Conservation (phyloP, 2,888 invertebrate genomes). For the Sarcophaga rosellei region DNA sequence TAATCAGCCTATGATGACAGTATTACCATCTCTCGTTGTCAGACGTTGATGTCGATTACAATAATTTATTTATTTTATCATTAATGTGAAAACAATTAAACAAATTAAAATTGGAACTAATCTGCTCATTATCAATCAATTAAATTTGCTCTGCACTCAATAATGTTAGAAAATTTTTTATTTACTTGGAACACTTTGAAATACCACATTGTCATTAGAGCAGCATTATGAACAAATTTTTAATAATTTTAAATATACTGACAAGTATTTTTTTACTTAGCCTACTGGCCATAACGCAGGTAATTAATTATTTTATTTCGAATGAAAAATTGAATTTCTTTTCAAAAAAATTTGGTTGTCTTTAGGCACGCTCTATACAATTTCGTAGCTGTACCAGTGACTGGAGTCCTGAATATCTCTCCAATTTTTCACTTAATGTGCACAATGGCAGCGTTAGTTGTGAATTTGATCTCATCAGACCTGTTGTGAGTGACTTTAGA, state of each 20-base stretch:
- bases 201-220: neutral
- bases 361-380: slow-evolving; percentile 3
- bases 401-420: slow-evolving; percentile 23
- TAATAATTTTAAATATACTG: neutral
- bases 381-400: neutral
- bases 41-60: no score
- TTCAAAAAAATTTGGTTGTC: neutral
- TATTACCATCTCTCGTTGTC: no score
- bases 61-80: no score
- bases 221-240: neutral
- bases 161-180: no score
- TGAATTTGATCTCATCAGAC: slow-evolving; percentile 68
- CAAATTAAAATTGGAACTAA: no score
- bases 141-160: no score
- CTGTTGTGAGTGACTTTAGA: slow-evolving; percentile 66
- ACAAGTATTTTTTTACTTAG: neutral
- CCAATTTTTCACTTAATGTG: neutral
- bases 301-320: neutral
- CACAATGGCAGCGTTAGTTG: slow-evolving; percentile 68
- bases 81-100: no score
- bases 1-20: no score
- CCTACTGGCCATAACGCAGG: neutral
- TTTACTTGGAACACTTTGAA: neutral
- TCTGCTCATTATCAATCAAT: no score
- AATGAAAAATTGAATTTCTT: neutral